These are phyloP conservation scores for Lepus americanus DNA, from an alignment of 2,113 vertebrate species.

Conservation along the genomic window DNA sequence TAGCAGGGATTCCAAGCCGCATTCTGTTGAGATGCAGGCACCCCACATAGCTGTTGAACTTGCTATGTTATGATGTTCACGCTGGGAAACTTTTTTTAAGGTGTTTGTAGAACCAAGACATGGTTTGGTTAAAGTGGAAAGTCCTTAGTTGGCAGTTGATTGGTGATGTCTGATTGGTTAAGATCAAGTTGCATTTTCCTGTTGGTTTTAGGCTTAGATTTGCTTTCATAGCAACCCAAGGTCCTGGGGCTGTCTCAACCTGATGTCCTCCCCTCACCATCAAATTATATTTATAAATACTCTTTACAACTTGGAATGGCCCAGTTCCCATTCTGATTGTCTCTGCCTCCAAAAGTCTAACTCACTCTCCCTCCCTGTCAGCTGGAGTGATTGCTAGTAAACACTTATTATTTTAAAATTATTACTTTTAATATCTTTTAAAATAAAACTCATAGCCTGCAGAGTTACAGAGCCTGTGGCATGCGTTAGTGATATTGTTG, in stretches of 20 bases:
- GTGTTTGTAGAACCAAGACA: neutral
- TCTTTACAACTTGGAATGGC: neutral
- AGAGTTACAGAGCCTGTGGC: neutral
- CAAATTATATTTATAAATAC: neutral
- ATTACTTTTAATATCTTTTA: neutral
- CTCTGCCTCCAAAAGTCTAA: neutral
- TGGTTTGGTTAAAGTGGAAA: neutral
- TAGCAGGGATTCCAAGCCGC: no score
- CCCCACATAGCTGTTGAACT: no score
- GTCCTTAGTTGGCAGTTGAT: neutral
- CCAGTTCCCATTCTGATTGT: neutral
- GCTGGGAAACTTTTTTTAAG: no score
- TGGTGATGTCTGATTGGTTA: neutral
- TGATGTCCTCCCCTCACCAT: no score
- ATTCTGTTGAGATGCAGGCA: no score
- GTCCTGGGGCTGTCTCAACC: neutral
- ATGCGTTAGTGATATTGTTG: neutral
- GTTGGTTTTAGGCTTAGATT: neutral
- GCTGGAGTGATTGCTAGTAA: neutral
- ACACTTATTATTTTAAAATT: neutral
- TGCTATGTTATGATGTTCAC: no score
- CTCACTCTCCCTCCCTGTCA: neutral
- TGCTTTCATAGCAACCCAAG: neutral
- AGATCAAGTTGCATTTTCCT: neutral
- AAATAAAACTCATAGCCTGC: neutral